These are phyloP conservation scores for Oedothorax gibbosus DNA, from an alignment of 1,140 invertebrate species.

Conservation along the genomic window DNA sequence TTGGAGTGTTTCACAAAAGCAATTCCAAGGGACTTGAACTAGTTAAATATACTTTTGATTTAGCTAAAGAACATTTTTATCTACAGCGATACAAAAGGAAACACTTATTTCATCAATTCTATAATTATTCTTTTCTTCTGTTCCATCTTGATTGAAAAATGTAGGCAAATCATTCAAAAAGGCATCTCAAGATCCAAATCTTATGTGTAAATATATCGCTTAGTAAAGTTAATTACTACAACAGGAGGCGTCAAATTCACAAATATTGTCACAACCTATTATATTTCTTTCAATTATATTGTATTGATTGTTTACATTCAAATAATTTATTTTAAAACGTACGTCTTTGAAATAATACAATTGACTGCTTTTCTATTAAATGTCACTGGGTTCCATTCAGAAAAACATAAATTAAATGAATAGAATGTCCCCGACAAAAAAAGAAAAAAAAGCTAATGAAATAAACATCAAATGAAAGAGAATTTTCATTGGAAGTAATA, in stretches of 20 bases:
- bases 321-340: too few relatives aligned
- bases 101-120: constrained; percentile 27
- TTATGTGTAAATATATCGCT: too few relatives aligned
- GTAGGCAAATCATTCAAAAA: background rate
- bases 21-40: constrained; percentile 1
- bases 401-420: background rate
- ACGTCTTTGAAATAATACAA: too few relatives aligned
- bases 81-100: constrained; percentile 4
- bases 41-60: constrained; percentile 11
- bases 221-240: too few relatives aligned
- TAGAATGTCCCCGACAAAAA: constrained; percentile 21
- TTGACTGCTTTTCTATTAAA: background rate
- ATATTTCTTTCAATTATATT: too few relatives aligned
- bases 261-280: too few relatives aligned
- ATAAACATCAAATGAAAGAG: constrained; percentile 47
- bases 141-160: background rate
- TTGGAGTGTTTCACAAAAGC: background rate
- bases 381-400: too few relatives aligned
- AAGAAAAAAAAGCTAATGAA: constrained; percentile 50
- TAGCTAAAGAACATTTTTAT: background rate
- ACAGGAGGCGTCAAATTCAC: too few relatives aligned
- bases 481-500: constrained; percentile 40
- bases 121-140: constrained; percentile 30
- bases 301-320: too few relatives aligned
- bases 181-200: background rate